These are phyloP conservation scores for Deroplatys truncata DNA, from an alignment of 2,888 invertebrate genomes.

Conservation along the genomic window DNA sequence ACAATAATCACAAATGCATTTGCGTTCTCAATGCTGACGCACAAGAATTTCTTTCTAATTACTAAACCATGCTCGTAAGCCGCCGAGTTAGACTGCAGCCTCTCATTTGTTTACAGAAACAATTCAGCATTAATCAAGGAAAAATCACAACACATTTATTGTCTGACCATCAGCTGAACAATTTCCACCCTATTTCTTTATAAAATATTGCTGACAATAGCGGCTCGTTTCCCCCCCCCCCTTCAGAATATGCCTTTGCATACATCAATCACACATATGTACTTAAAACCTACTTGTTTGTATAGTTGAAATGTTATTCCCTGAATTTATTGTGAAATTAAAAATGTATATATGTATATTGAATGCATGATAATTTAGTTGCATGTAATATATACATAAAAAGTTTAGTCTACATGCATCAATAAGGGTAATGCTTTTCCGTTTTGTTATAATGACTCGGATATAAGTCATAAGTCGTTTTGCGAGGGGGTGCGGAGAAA, in stretches of 20 bases:
- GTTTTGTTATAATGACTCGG: neutral
- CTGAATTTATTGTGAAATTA: slow-evolving; percentile 8
- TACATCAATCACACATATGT: neutral
- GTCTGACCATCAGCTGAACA: neutral
- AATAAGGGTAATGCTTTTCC: neutral
- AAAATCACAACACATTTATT: neutral
- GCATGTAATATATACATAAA: neutral
- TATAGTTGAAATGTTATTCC: neutral
- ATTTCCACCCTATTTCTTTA: neutral
- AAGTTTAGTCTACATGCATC: neutral
- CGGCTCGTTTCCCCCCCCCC: neutral
- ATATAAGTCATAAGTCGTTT: neutral
- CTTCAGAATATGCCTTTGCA: neutral
- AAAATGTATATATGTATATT: neutral
- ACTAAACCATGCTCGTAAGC: too few relatives aligned
- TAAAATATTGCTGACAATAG: neutral
- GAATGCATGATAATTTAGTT: neutral
- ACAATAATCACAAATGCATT: too few relatives aligned
- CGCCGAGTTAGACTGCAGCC: neutral
- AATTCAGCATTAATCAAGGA: neutral
- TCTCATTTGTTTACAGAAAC: too few relatives aligned
- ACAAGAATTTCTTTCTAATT: too few relatives aligned
- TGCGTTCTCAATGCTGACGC: too few relatives aligned
- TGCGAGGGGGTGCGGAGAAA: neutral
- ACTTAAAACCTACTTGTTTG: neutral